Evolutionary conservation across 2,888 invertebrate species (phyloP).

Genomic region (Thecophora atra): DNA sequence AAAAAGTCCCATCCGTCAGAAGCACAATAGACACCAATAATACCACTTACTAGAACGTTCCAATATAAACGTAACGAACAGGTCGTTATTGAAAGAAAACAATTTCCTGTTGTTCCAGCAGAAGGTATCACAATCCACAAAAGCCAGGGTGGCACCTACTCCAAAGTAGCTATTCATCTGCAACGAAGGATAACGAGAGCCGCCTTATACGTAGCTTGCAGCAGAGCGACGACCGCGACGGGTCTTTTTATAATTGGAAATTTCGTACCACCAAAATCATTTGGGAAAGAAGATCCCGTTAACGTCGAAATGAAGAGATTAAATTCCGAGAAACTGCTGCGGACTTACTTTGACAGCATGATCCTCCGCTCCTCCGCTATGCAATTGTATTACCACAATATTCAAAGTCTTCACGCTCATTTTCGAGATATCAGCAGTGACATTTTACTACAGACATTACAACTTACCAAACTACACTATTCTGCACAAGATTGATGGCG

Average conservation of each 20-base stretch:
- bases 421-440: constrained; percentile 27
- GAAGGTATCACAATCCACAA: constrained; percentile 37
- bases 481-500: too few relatives aligned
- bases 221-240: constrained; percentile 35
- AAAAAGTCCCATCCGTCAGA: not conserved
- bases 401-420: constrained; percentile 37
- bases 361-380: not conserved
- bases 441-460: not conserved
- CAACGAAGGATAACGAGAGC: constrained; percentile 23
- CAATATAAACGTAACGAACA: constrained; percentile 20
- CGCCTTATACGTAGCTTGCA: constrained; percentile 38
- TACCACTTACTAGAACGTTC: constrained; percentile 6
- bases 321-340: not conserved
- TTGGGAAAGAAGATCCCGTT: constrained; percentile 13
- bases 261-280: constrained; percentile 22
- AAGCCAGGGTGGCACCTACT: constrained; percentile 38
- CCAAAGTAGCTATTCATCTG: constrained; percentile 32
- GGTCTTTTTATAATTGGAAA: constrained; percentile 27
- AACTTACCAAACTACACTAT: not conserved
- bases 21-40: constrained; percentile 37
- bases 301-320: constrained; percentile 18
- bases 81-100: too few relatives aligned
- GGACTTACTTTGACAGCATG: constrained; percentile 4
- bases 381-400: constrained; percentile 29
- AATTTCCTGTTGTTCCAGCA: not conserved